Evolutionary conservation across 2,113 vertebrate species (phyloP), one percentile per base, ranked within the genome.

Genomic region (Gambusia holbrooki): DNA sequence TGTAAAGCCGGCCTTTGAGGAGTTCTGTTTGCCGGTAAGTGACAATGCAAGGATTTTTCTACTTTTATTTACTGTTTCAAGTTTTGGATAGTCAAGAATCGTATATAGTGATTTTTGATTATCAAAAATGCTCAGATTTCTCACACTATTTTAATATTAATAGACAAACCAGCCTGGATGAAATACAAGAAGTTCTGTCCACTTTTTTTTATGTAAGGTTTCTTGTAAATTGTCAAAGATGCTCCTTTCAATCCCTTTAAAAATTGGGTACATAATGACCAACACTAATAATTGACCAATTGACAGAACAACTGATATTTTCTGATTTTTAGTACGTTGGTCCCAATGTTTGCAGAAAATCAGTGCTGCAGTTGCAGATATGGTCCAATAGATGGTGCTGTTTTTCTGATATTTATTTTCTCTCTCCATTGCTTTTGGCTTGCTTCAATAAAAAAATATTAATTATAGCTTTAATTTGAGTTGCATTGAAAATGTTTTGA

Each of bases 1-100:
- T 1, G 98, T 99, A 79, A 99, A 99, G 89, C 97, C 98, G 6
- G 97, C 97, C 88, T 99, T 99, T 1, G 97, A 99, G 89, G 98
- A 99, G 88, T 99, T 99, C 94, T 99, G 98, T 90, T 93, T 99
- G 91, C 97, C 98, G 72, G 98, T 99, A 91, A 96, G 97, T 95
- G 37, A 76, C 45, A 6, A 22, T 3, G 51, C 7, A 7, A n/a
- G 51, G 4, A 65, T 35, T 66, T 66, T 37, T 13, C 19, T 5
- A 0, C 5, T 48, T 17, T 32, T 32, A 4, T 28, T 19, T n/a
- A 15, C 1, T 11, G 19, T 54, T 3, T 4, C 9, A 37, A 11
- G 35, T 32, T 32, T 28, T 48, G 45, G 6, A 48, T 7, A 5
- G 15, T 42, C 14, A 42, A 42, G 14, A 25, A 25, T 54, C 17